Base-by-base conservation (phyloP, 2,113 vertebrate species). In the Lepus timidus region DNA sequence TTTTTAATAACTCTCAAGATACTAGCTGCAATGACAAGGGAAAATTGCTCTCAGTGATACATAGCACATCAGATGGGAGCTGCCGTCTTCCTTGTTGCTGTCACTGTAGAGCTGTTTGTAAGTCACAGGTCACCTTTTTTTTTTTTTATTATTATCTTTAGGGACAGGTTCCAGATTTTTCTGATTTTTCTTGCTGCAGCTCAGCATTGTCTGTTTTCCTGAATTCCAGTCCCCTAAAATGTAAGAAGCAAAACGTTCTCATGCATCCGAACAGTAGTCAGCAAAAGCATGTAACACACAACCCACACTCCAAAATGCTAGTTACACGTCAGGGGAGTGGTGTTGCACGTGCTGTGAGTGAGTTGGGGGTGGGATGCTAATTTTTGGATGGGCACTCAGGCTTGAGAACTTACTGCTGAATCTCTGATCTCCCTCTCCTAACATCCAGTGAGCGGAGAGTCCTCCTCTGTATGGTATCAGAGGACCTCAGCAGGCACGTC, bases 151-250 rank as follows among this genome's bases (percentile, higher is more conserved):
- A 52, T 78, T 13, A 65, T 76, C 55, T 97, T 96, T 75, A 91
- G 65, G 83, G 76, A 51, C 58, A 44, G 61, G 90, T 8, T 12
- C 67, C 73, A 64, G 87, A 58, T 90, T 97, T 90, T 97, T 96
- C 95, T 95, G 81, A 96, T 36, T 94, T 96, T 83, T 96, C 94
- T 92, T 91, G 80, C 62, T 85, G 97, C 92, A 71, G 39, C 80
- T 97, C 96, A 94, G 95, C 88, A 84, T 76, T 10, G 85, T 93
- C 90, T 95, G 73, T 90, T 83, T 97, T 94, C 94, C 61, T 82
- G 74, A 97, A 96, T 85, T 84, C 94, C 86, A 91, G 27, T 96
- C 92, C 81, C 96, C 98, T 98, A 94, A 96, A 98, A 98, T 89
- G 70, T 61, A 93, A 98, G 93, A 94, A 90, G 94, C 62, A 92